phyloP scores from a whole-genome alignment of 2,797 vertebrate genomes.

The Pterois miles region DNA sequence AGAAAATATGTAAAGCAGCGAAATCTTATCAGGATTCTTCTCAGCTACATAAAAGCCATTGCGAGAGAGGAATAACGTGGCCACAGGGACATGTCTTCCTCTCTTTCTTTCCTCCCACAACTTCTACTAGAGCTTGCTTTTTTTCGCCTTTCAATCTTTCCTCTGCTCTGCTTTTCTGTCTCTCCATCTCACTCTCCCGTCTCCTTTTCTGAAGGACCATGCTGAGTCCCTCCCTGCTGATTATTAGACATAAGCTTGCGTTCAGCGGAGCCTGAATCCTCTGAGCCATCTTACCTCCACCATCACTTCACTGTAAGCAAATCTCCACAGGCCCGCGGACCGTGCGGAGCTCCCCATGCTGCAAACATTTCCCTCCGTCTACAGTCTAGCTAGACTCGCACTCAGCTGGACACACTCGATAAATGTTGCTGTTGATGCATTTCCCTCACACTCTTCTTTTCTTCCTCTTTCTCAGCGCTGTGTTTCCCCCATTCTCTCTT shows the following conservation, averaged over 20 bases:
- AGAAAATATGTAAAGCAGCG: constrained; percentile 58
- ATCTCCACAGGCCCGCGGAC: constrained; percentile 75
- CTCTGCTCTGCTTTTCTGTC: constrained; percentile 42
- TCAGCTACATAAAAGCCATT: constrained; percentile 56
- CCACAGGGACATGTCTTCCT: constrained; percentile 53
- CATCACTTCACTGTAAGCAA: constrained; percentile 75
- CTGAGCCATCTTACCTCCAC: constrained; percentile 79
- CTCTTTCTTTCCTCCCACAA: not conserved
- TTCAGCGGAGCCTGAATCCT: constrained; percentile 81
- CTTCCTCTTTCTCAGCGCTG: constrained; percentile 6
- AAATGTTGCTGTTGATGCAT: constrained; percentile 57
- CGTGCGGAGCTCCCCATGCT: constrained; percentile 45
- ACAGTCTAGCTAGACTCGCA: constrained; percentile 63
- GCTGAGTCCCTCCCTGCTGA: constrained; percentile 78
- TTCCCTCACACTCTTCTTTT: constrained; percentile 27
- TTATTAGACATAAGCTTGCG: constrained; percentile 78
- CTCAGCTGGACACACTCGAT: constrained; percentile 70
- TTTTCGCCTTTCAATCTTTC: constrained; percentile 52
- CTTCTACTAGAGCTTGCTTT: constrained; percentile 44
- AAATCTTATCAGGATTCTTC: constrained; percentile 58
- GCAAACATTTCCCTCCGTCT: constrained; percentile 57
- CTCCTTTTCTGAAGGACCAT: constrained; percentile 57
- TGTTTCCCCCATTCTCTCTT: not conserved
- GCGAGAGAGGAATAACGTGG: constrained; percentile 55
- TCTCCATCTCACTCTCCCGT: constrained; percentile 38